Conservation (phyloP, 2,113 vertebrate species). For the Microcebus ravelobensis region DNA sequence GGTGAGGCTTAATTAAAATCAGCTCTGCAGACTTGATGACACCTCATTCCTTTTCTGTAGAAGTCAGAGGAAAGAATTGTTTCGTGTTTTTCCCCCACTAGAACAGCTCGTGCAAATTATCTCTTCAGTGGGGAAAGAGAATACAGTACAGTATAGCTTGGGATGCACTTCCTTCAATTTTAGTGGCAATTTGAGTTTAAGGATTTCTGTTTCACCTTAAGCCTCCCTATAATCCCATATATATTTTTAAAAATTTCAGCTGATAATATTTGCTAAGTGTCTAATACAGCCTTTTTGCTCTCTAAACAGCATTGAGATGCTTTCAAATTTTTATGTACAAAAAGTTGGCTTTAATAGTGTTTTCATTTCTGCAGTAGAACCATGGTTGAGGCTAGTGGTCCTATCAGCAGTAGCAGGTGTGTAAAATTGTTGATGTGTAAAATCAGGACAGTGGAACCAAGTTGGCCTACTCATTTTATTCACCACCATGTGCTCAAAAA, state of each 20-base stretch:
- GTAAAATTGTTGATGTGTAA: not conserved
- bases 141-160: not conserved
- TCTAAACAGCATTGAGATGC: not conserved
- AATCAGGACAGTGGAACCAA: not conserved
- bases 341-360: not conserved
- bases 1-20: conserved; percentile 64
- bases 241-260: not conserved
- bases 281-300: not conserved
- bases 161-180: not conserved
- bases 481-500: not conserved
- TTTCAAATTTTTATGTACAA: not conserved
- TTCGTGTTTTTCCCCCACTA: not conserved
- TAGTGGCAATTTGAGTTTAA: conserved; percentile 33
- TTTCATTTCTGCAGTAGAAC: conserved; percentile 5
- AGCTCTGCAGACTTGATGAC: conserved; percentile 39
- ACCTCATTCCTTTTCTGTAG: conserved; percentile 6
- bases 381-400: not conserved
- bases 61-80: conserved; percentile 30
- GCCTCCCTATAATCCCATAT: not conserved
- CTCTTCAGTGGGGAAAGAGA: not conserved
- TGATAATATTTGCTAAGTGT: not conserved
- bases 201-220: not conserved
- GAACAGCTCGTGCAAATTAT: not conserved
- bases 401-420: not conserved
- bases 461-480: not conserved